Conservation (phyloP, 2,113 vertebrate genomes). For the Aspiorhynchus laticeps region DNA sequence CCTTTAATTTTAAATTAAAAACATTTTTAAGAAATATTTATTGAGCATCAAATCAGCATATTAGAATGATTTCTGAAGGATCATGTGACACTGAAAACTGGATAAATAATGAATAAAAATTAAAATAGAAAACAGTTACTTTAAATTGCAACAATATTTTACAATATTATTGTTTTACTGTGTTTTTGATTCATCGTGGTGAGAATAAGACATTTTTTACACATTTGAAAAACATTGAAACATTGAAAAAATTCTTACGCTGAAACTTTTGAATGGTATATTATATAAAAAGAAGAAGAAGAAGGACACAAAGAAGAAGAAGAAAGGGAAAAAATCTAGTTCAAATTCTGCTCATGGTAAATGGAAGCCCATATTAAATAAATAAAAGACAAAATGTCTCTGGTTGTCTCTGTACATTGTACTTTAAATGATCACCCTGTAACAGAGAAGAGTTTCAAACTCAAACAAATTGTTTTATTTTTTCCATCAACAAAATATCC, state of each 20-base stretch:
- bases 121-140: too few species aligned
- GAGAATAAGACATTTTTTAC: too few species aligned
- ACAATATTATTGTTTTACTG: too few species aligned
- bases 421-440: not conserved
- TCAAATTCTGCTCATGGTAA: not conserved
- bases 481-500: not conserved
- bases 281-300: too few species aligned
- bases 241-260: too few species aligned
- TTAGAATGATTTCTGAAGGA: not conserved
- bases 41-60: not conserved
- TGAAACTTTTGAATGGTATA: too few species aligned
- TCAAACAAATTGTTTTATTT: not conserved
- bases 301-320: too few species aligned
- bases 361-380: not conserved
- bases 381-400: not conserved
- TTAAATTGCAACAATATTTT: too few species aligned
- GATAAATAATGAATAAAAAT: too few species aligned
- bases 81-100: not conserved
- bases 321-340: not conserved
- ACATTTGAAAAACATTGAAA: too few species aligned
- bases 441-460: not conserved
- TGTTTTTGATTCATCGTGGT: too few species aligned
- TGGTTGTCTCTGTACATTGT: not conserved
- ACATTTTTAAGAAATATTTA: not conserved
- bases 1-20: too few species aligned